These are phyloP conservation scores for Forbesichthys papilliferus DNA, from an alignment of 2,113 vertebrate species.

Conservation along the genomic window DNA sequence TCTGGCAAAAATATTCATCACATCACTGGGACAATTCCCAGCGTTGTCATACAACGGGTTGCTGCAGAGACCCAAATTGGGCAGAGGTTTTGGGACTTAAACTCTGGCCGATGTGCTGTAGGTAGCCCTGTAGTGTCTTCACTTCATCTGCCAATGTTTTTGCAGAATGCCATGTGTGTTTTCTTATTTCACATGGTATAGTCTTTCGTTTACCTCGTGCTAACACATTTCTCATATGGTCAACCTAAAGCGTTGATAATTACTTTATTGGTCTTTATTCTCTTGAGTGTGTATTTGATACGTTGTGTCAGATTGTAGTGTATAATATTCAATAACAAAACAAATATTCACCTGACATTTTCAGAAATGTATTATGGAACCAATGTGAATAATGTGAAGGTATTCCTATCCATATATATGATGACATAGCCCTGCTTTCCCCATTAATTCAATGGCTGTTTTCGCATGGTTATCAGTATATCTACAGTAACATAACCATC, in stretches of 20 bases:
- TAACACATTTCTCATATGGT: background rate
- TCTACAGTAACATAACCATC: too few species aligned
- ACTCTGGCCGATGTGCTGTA: constrained; percentile 7
- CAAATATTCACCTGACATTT: too few species aligned
- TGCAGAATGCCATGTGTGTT: background rate
- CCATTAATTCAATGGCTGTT: too few species aligned
- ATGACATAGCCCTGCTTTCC: too few species aligned
- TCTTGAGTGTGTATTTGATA: too few species aligned
- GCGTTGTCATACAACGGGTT: constrained; percentile 51
- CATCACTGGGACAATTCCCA: constrained; percentile 42
- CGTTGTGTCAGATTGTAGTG: too few species aligned
- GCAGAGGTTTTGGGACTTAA: constrained; percentile 17
- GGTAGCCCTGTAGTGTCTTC: constrained; percentile 35
- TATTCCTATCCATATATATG: too few species aligned
- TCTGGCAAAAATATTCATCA: constrained; percentile 63
- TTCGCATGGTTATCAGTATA: too few species aligned
- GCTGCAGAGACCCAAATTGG: constrained; percentile 45
- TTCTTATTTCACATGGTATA: background rate
- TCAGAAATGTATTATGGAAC: too few species aligned
- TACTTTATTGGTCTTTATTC: background rate
- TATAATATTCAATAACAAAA: too few species aligned
- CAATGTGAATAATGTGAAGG: too few species aligned
- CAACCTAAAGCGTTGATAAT: background rate
- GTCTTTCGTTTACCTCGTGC: background rate
- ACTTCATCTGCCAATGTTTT: constrained; percentile 18